Conservation (phyloP, 2,888 invertebrate species). For the Tinea trinotella region DNA sequence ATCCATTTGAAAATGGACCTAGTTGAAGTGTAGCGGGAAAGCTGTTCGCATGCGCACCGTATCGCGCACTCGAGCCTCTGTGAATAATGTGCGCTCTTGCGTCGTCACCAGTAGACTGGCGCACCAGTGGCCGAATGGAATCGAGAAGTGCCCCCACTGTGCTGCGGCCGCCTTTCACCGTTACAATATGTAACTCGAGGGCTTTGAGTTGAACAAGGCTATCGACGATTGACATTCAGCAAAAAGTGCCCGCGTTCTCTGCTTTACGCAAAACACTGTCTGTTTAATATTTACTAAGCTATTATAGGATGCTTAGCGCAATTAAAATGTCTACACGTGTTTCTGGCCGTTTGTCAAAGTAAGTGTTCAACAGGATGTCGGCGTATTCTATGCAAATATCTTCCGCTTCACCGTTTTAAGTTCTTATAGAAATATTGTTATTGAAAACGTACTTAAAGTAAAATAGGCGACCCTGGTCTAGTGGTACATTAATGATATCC, state of each 20-base stretch:
- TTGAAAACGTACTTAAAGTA: too few relatives aligned
- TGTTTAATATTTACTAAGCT: background rate
- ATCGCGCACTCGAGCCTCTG: background rate
- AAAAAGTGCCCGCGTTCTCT: conserved; percentile 34
- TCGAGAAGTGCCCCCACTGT: conserved; percentile 40
- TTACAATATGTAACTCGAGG: conserved; percentile 55
- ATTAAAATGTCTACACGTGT: background rate
- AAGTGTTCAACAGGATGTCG: background rate
- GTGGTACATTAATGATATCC: too few relatives aligned
- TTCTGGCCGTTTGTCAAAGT: background rate
- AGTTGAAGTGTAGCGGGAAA: conserved; percentile 17
- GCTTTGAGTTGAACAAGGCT: conserved; percentile 65
- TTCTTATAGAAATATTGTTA: too few relatives aligned
- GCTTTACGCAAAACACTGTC: background rate
- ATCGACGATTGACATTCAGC: conserved; percentile 66
- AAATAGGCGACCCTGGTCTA: too few relatives aligned
- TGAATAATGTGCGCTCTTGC: conserved; percentile 21
- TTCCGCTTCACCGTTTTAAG: background rate
- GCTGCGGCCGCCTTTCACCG: conserved; percentile 53
- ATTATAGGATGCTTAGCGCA: background rate
- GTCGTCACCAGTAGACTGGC: conserved; percentile 34
- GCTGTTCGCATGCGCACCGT: conserved; percentile 1
- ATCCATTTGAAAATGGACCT: conserved; percentile 20
- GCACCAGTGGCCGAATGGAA: conserved; percentile 32
- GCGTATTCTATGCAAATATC: conserved; percentile 1